phyloP scores from a whole-genome alignment of 2,797 vertebrate species.

The Anguilla obscura region DNA sequence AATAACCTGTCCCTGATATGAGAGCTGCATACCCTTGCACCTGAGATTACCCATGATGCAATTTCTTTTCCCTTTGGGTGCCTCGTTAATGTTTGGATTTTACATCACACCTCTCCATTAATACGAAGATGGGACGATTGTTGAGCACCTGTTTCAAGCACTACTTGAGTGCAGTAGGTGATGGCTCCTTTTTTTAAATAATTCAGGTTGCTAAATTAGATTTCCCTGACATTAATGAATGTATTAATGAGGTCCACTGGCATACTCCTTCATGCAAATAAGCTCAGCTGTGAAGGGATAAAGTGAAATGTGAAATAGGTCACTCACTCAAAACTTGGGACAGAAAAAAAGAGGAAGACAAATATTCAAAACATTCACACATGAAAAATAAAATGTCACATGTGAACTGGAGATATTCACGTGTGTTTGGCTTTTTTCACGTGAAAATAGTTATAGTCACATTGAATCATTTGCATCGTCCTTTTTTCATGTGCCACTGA shows the following conservation, averaged over 20 bases:
- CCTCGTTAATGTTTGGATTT: conserved; percentile 1
- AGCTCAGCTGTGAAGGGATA: conserved; percentile 44
- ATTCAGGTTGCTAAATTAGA: conserved; percentile 59
- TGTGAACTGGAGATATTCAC: too few species aligned
- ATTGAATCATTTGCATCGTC: too few species aligned
- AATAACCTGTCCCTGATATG: neutral
- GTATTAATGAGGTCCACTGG: conserved; percentile 62
- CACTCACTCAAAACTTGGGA: conserved; percentile 46
- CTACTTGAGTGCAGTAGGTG: conserved; percentile 50
- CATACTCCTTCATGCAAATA: conserved; percentile 56
- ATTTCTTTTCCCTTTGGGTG: neutral
- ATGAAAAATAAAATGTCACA: too few species aligned
- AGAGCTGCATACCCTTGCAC: neutral
- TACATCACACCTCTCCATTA: neutral
- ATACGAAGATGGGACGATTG: conserved; percentile 1
- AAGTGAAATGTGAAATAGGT: conserved; percentile 55
- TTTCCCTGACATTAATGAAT: conserved; percentile 61
- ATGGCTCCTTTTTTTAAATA: conserved; percentile 55
- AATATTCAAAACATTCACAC: neutral
- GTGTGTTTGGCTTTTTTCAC: too few species aligned
- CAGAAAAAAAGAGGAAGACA: neutral
- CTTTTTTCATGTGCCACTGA: too few species aligned
- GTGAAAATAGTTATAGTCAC: neutral
- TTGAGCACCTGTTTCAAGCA: conserved; percentile 21
- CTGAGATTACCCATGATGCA: conserved; percentile 2